These are phyloP conservation scores for Cyclina sinensis DNA, from an alignment of 1,140 invertebrate species.

Conservation along the genomic window DNA sequence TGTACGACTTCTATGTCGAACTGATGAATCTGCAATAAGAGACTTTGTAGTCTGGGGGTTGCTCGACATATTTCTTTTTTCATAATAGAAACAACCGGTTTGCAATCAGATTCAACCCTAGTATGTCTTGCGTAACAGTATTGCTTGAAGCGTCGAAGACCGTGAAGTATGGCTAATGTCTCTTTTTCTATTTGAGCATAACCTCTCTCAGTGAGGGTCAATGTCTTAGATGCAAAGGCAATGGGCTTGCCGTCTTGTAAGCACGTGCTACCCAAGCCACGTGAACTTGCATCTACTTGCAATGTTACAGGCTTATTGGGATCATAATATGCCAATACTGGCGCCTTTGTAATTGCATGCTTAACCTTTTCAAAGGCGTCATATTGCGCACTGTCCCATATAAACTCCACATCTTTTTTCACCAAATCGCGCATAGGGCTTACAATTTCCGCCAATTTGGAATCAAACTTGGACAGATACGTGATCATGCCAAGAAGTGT, in stretches of 20 bases:
- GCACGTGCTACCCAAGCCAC: constrained; percentile 71
- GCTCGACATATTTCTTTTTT: constrained; percentile 27
- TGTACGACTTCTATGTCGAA: constrained; percentile 44
- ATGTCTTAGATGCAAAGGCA: constrained; percentile 33
- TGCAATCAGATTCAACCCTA: constrained; percentile 81
- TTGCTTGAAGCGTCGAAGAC: constrained; percentile 51
- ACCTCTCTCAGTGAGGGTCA: not conserved
- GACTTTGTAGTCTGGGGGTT: constrained; percentile 5
- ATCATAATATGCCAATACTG: not conserved
- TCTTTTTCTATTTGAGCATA: constrained; percentile 70
- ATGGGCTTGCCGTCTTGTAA: not conserved
- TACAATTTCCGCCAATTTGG: constrained; percentile 83
- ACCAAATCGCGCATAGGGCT: constrained; percentile 50
- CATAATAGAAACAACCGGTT: constrained; percentile 70
- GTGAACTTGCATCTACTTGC: not conserved
- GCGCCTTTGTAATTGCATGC: not conserved
- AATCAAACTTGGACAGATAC: constrained; percentile 85
- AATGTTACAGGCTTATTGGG: not conserved
- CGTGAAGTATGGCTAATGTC: constrained; percentile 87
- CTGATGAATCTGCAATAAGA: constrained; percentile 17
- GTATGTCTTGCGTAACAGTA: constrained; percentile 60
- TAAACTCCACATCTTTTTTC: constrained; percentile 44
- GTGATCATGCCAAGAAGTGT: constrained; percentile 84
- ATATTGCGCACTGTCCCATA: constrained; percentile 52
- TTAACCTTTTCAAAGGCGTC: not conserved